Base-by-base conservation (phyloP, 2,797 vertebrate genomes). In the Pangasius djambal region DNA sequence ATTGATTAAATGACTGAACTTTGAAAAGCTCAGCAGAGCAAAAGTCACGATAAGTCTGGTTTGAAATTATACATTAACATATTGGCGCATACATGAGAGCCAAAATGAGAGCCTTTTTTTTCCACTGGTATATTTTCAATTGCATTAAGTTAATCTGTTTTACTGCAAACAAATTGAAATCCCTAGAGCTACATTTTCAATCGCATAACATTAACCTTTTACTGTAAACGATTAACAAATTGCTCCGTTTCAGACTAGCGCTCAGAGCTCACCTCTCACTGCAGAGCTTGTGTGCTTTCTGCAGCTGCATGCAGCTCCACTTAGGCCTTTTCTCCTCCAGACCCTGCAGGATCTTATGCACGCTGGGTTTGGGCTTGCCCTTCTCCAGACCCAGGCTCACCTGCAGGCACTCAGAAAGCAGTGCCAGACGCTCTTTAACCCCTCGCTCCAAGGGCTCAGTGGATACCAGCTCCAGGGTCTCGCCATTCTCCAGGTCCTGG, bases 311-410 rank as follows among this genome's bases (percentile, higher is more conserved):
- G 92, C 95, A 95, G 89, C 95, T 97, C 98, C 98, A 99, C 90
- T 98, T 98, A 88, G 98, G 97, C 92, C 95, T 96, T 89, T 96
- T 96, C 89, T 96, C 97, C 90, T 99, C 97, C 87, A 99, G 96
- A 90, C 91, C 95, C 94, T 97, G 97, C 89, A 98, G 94, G 70
- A 98, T 96, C 94, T 97, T 97, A 87, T 96, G 97, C 81, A 97
- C 95, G 82, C 95, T 93, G 87, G 97, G 96, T 93, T 97, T 97
- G 87, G 97, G 95, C 92, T 95, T 95, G 79, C 94, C 96, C 93
- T 95, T 97, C 93, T 96, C 96, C 91, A 96, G 96, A 89, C 96
- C 97, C 92, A 97, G 92, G 91, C 96, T 94, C 88, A 95, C 97
- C 95, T 97, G 96, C 72, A 99, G 96, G 94, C 98, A 99, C 88